Evolutionary conservation across 2,888 invertebrate genomes (phyloP).

Genomic region (Andrena bicolor): DNA sequence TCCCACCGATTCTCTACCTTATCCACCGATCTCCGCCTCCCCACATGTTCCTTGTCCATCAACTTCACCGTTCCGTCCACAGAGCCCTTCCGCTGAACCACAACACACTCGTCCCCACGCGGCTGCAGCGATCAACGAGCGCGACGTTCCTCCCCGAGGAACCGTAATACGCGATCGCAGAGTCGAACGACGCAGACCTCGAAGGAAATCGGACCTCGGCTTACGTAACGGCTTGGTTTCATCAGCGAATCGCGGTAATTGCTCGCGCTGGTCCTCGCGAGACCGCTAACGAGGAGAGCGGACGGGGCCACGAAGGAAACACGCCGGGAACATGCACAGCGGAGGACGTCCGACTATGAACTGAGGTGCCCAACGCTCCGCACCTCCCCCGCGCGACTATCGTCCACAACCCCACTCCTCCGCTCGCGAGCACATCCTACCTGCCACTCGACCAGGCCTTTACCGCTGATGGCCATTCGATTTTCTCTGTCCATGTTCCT

Average conservation of each 20-base stretch:
- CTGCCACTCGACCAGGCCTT: constrained; percentile 54
- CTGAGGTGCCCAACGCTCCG: constrained; percentile 62
- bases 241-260: constrained; percentile 1
- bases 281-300: not conserved
- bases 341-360: constrained; percentile 74
- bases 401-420: constrained; percentile 49
- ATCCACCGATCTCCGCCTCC: too few relatives aligned
- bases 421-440: constrained; percentile 35
- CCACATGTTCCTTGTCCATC: too few relatives aligned
- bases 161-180: not conserved
- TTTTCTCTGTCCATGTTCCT: not conserved
- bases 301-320: not conserved
- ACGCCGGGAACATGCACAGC: constrained; percentile 53
- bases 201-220: not conserved
- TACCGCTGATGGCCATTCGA: constrained; percentile 21
- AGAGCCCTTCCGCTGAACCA: not conserved
- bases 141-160: not conserved
- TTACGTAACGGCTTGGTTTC: constrained; percentile 20
- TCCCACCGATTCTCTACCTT: too few relatives aligned
- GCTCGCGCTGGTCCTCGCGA: not conserved
- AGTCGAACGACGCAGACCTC: not conserved
- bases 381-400: constrained; percentile 53
- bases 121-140: not conserved
- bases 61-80: too few relatives aligned
- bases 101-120: not conserved